Percentiles rank a stretch among this genome's conserved stretches.
These are phyloP conservation scores for Ormyrus labotus DNA, from an alignment of 2,888 invertebrate species.

Conservation along the genomic window DNA sequence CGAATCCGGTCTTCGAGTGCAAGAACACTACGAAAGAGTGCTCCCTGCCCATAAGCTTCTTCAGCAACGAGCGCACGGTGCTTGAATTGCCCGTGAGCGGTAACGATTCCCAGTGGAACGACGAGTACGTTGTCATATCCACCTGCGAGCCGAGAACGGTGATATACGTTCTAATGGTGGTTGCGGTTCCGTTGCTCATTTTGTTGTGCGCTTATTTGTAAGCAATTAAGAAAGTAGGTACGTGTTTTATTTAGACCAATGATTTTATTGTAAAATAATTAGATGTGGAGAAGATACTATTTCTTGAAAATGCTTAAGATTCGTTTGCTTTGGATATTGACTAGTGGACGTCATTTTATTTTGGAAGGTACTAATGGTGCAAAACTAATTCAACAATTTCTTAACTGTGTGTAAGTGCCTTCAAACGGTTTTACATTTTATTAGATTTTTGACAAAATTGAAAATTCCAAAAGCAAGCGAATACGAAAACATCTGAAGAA, in stretches of 20 bases:
- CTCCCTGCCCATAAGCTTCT: conserved; percentile 82
- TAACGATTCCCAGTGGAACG: conserved; percentile 84
- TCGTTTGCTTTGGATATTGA: not conserved
- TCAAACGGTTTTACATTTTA: no score
- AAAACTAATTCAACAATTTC: no score
- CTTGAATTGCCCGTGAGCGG: conserved; percentile 82
- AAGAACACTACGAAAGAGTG: conserved; percentile 81
- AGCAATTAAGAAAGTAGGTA: no score
- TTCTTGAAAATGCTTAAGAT: conserved; percentile 64
- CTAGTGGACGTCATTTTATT: not conserved
- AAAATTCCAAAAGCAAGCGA: no score
- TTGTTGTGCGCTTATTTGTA: conserved; percentile 83
- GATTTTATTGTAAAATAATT: no score
- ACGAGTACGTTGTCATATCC: conserved; percentile 84
- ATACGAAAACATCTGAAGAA: no score
- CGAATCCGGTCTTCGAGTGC: conserved; percentile 80
- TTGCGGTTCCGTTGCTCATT: conserved; percentile 84
- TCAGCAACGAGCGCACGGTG: conserved; percentile 83
- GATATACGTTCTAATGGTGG: conserved; percentile 82
- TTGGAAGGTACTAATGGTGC: no score
- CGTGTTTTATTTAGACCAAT: no score
- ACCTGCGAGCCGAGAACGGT: conserved; percentile 86
- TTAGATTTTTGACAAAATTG: no score
- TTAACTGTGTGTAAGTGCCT: no score
- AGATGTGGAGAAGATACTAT: no score